These are phyloP conservation scores for Drosophila picticornis DNA, from an alignment of 2,888 invertebrate species.

Conservation along the genomic window DNA sequence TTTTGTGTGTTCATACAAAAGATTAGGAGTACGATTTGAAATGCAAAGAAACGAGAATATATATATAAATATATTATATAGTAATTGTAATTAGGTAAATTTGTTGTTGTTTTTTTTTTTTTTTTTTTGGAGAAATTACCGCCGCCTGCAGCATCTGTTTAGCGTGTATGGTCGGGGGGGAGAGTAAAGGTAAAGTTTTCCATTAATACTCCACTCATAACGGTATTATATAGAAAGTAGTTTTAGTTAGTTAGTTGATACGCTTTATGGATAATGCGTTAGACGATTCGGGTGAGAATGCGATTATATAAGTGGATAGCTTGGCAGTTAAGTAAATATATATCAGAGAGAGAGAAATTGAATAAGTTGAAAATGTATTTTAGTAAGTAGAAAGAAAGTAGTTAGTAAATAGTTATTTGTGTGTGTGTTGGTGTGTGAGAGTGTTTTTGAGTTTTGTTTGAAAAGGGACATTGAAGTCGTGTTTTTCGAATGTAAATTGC, in stretches of 20 bases:
- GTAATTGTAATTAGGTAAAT: conserved; percentile 16
- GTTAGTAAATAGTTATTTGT: conserved; percentile 10
- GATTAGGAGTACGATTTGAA: conserved; percentile 35
- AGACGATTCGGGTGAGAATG: conserved; percentile 39
- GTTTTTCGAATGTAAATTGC: conserved; percentile 21
- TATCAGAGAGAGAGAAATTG: conserved; percentile 32
- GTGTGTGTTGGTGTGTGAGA: conserved; percentile 9
- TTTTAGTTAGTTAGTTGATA: conserved; percentile 33
- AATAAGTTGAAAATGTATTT: conserved; percentile 61
- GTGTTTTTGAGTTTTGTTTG: background rate
- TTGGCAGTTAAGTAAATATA: conserved; percentile 29
- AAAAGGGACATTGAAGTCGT: background rate
- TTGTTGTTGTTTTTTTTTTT: background rate
- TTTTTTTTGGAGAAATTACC: conserved; percentile 71
- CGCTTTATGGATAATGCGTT: conserved; percentile 49
- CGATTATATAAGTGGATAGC: conserved; percentile 30
- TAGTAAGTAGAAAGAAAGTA: conserved; percentile 28
- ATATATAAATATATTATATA: conserved; percentile 25
- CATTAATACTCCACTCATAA: conserved; percentile 66
- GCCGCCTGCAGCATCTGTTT: conserved; percentile 84
- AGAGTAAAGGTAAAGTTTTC: conserved; percentile 69
- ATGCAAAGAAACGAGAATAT: conserved; percentile 46
- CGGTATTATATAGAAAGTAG: conserved; percentile 21
- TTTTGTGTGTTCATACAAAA: conserved; percentile 51
- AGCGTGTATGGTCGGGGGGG: conserved; percentile 69